phyloP scores from a whole-genome alignment of 2,888 invertebrate species.

The Saturnia pavonia region DNA sequence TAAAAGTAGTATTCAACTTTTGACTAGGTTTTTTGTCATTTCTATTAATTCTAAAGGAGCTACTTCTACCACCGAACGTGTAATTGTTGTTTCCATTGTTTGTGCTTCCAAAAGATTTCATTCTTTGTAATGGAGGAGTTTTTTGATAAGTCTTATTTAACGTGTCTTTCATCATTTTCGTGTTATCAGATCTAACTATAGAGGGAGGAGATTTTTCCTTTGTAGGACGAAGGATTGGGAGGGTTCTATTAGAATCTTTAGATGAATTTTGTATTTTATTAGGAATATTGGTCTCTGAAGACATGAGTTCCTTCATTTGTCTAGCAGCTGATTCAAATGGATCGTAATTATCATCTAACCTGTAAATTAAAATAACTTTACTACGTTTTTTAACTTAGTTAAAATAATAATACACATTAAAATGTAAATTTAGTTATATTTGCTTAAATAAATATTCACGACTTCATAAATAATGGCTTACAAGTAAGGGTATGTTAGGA shows the following conservation, averaged over 20 bases:
- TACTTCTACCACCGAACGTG: conserved; percentile 69
- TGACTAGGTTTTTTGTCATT: conserved; percentile 72
- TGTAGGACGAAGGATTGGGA: conserved; percentile 65
- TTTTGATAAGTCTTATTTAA: conserved; percentile 79
- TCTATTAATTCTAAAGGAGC: conserved; percentile 72
- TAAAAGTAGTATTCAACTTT: conserved; percentile 73
- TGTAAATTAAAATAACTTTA: conserved; percentile 46
- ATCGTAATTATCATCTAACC: conserved; percentile 84
- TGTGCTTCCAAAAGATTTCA: conserved; percentile 76
- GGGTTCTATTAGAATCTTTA: conserved; percentile 71
- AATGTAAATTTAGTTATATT: not conserved
- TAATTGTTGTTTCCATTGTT: conserved; percentile 63
- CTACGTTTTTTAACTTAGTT: not conserved
- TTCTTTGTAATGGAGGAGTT: conserved; percentile 74
- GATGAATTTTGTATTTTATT: conserved; percentile 66
- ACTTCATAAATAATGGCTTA: conserved; percentile 5
- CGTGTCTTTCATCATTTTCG: conserved; percentile 76
- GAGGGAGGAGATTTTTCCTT: conserved; percentile 64
- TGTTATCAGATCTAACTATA: conserved; percentile 60
- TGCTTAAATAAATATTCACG: not conserved
- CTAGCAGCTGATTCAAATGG: conserved; percentile 90
- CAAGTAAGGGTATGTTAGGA: conserved; percentile 15
- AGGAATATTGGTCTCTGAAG: conserved; percentile 82
- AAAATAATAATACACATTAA: not conserved
- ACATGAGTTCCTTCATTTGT: conserved; percentile 91